These are phyloP conservation scores for Alethe diademata DNA, from an alignment of 2,113 vertebrate species.

Conservation along the genomic window DNA sequence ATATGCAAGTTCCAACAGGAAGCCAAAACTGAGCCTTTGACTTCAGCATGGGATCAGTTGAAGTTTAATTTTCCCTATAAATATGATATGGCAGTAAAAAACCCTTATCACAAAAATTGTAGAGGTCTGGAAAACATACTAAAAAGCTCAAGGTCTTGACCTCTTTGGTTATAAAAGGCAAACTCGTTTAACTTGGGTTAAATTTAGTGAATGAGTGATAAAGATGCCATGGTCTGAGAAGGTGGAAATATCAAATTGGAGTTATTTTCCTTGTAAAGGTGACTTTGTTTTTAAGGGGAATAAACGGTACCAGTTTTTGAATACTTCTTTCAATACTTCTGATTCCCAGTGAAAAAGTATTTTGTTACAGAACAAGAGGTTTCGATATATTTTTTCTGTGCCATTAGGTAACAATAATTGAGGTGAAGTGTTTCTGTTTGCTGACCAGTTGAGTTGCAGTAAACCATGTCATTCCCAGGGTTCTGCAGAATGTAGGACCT, in stretches of 20 bases:
- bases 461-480: not conserved
- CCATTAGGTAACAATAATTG: not conserved
- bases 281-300: not conserved
- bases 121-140: not conserved
- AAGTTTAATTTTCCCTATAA: not conserved
- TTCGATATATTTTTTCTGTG: not conserved
- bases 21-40: not conserved
- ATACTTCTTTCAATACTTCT: not conserved
- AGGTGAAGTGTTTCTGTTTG: not conserved
- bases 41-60: not conserved
- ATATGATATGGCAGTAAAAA: not conserved
- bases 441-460: not conserved
- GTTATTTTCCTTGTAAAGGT: not conserved
- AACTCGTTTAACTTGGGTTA: not conserved
- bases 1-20: not conserved
- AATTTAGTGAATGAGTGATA: not conserved
- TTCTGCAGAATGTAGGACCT: not conserved
- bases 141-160: not conserved
- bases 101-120: not conserved
- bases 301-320: not conserved
- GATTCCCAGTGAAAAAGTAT: not conserved
- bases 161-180: not conserved
- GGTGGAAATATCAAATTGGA: not conserved
- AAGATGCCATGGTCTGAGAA: not conserved
- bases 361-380: not conserved